Conservation (phyloP, 2,113 vertebrate genomes). For the Sphyrna mokarran region DNA sequence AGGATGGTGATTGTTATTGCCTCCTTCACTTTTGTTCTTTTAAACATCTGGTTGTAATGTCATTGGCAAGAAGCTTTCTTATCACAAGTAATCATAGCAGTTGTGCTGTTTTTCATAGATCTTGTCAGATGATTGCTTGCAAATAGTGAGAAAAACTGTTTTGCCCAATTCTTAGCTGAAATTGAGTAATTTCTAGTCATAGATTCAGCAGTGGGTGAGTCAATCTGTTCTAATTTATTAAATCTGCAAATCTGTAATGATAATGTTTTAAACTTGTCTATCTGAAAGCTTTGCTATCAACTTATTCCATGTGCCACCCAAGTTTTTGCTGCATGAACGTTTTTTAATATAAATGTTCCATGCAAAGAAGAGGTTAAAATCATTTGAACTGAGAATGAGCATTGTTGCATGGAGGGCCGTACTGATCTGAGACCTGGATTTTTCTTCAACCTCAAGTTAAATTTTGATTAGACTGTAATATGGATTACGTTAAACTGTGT, state of each 20-base stretch:
- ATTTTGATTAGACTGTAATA: background rate
- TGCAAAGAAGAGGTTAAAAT: background rate
- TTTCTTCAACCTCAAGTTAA: background rate
- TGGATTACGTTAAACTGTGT: background rate
- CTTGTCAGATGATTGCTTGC: background rate
- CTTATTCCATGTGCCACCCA: background rate
- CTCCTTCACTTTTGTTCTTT: background rate
- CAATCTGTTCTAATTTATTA: background rate
- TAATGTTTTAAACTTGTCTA: background rate
- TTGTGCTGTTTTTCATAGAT: background rate
- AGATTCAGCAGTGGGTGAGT: background rate
- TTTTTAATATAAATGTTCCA: background rate
- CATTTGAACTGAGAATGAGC: background rate
- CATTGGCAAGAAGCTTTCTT: background rate
- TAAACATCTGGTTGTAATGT: background rate
- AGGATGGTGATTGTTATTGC: background rate
- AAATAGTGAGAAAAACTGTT: background rate
- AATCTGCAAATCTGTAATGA: background rate
- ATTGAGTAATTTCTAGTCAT: background rate
- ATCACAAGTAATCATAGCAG: background rate
- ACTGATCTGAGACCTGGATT: background rate
- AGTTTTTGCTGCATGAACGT: background rate
- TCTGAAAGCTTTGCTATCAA: background rate
- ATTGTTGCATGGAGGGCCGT: background rate
- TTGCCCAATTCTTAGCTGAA: background rate